Evolutionary conservation across 2,797 vertebrate species (phyloP).

Genomic region (Anguilla marmorata): DNA sequence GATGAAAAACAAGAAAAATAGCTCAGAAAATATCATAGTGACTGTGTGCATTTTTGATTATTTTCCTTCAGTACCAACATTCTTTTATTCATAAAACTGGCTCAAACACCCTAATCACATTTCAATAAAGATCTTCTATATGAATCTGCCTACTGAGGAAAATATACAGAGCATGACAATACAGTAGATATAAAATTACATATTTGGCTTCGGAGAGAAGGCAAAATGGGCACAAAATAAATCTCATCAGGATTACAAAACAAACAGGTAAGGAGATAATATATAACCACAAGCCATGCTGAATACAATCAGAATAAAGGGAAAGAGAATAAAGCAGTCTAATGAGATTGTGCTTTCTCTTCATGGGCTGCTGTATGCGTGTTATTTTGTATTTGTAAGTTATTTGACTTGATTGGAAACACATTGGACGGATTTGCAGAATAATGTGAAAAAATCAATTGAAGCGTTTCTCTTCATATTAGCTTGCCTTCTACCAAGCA

Average conservation of each 20-base stretch:
- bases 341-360: conserved; percentile 5
- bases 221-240: conserved; percentile 6
- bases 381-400: conserved; percentile 33
- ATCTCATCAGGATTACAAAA: conserved; percentile 26
- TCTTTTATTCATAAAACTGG: conserved; percentile 1
- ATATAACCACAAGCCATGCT: conserved; percentile 22
- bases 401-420: conserved; percentile 45
- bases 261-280: background rate
- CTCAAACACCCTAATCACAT: background rate
- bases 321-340: conserved; percentile 5
- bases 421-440: conserved; percentile 10
- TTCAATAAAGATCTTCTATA: background rate
- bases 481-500: background rate
- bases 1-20: conserved; percentile 32
- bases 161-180: conserved; percentile 19
- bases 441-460: conserved; percentile 35
- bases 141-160: background rate
- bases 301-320: conserved; percentile 26
- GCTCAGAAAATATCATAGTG: background rate
- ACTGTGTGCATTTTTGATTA: background rate
- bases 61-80: background rate
- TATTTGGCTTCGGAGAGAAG: background rate
- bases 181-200: conserved; percentile 16
- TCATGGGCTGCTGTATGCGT: conserved; percentile 14
- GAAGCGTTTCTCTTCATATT: conserved; percentile 9